These are phyloP conservation scores for Acanthacorydalis orientalis DNA, from an alignment of 2,888 invertebrate species.

Conservation along the genomic window DNA sequence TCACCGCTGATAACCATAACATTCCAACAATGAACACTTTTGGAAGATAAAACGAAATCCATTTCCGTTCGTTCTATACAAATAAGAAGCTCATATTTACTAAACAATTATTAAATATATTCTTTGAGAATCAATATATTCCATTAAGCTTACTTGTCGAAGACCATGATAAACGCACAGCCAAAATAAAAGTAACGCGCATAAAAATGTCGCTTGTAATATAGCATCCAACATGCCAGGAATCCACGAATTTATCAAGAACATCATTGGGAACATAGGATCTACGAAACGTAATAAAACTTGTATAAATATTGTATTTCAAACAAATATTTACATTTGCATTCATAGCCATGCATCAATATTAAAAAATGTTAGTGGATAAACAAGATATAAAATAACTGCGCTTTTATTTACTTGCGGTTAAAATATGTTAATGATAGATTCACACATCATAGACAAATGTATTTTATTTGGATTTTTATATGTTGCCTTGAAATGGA, in stretches of 20 bases:
- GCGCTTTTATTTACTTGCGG: too few relatives aligned
- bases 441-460: too few relatives aligned
- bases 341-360: background rate
- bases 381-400: too few relatives aligned
- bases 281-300: slow-evolving; percentile 38
- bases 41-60: slow-evolving; percentile 76
- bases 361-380: background rate
- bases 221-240: slow-evolving; percentile 86
- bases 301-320: background rate
- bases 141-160: slow-evolving; percentile 46
- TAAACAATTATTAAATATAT: background rate
- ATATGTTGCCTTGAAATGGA: too few relatives aligned
- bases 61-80: slow-evolving; percentile 67
- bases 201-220: slow-evolving; percentile 79
- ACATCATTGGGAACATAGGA: slow-evolving; percentile 82
- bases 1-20: slow-evolving; percentile 74
- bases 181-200: slow-evolving; percentile 82
- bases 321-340: background rate
- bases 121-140: background rate
- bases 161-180: slow-evolving; percentile 90
- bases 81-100: slow-evolving; percentile 2
- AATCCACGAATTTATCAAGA: slow-evolving; percentile 75
- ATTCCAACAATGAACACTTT: slow-evolving; percentile 75
- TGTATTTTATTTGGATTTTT: too few relatives aligned
- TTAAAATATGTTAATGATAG: too few relatives aligned